Percentiles rank a stretch among this genome's conserved stretches.
These are phyloP conservation scores for Deilephila elpenor DNA, from an alignment of 2,888 invertebrate species.

Conservation along the genomic window DNA sequence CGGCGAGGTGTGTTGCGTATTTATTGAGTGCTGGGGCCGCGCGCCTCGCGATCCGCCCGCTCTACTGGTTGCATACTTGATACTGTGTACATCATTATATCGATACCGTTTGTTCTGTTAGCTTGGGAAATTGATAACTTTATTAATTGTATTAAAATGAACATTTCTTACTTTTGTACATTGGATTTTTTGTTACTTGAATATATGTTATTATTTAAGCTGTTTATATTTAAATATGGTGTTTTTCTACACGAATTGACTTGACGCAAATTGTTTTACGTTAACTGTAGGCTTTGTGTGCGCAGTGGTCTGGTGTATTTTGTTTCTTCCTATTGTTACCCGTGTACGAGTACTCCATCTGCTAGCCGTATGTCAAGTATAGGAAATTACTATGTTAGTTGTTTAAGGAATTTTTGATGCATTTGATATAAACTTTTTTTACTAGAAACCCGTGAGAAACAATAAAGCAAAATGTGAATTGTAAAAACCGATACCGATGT, in stretches of 20 bases:
- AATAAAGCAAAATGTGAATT: conserved; percentile 76
- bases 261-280: conserved; percentile 75
- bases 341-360: conserved; percentile 75
- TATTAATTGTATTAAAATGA: conserved; percentile 75
- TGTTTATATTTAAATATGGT: conserved; percentile 80
- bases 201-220: conserved; percentile 82
- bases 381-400: conserved; percentile 81
- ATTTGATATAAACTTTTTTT: conserved; percentile 85
- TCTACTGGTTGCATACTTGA: not conserved
- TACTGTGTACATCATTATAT: conserved; percentile 38
- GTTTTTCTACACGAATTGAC: conserved; percentile 78
- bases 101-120: conserved; percentile 74
- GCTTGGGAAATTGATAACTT: conserved; percentile 74
- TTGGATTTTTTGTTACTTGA: conserved; percentile 81
- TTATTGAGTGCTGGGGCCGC: conserved; percentile 64
- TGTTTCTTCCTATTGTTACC: conserved; percentile 77
- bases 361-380: conserved; percentile 75
- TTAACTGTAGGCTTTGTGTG: conserved; percentile 78
- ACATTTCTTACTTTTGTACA: conserved; percentile 83
- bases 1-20: conserved; percentile 59
- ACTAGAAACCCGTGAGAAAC: conserved; percentile 79
- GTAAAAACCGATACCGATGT: conserved; percentile 79
- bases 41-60: conserved; percentile 37
- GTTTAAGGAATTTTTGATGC: conserved; percentile 85
- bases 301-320: conserved; percentile 78